A percentile compares a stretch with the other conserved stretches of the same genome.
phyloP scores from a whole-genome alignment of 2,888 invertebrate species.

The Thereva nobilitata region DNA sequence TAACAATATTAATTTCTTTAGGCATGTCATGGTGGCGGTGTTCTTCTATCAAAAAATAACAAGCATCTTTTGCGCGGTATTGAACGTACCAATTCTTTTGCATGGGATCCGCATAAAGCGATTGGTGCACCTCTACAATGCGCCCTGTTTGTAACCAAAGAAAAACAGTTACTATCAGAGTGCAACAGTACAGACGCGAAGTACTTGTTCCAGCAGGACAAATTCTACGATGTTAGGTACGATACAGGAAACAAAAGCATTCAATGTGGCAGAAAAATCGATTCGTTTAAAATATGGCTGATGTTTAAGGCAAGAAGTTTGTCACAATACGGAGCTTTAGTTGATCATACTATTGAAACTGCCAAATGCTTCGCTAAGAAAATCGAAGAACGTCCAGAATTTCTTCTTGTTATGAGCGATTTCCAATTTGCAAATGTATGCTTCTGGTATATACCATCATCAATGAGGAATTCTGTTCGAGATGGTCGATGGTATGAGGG shows the following conservation, averaged over 20 bases:
- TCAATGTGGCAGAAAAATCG: conserved; percentile 91
- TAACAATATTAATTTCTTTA: conserved; percentile 49
- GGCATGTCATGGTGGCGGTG: conserved; percentile 80
- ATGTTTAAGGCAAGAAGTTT: conserved; percentile 86
- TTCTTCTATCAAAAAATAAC: conserved; percentile 70
- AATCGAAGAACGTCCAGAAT: conserved; percentile 62
- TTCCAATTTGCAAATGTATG: conserved; percentile 83
- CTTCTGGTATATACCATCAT: conserved; percentile 81
- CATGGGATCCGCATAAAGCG: conserved; percentile 89
- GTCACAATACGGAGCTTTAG: conserved; percentile 62
- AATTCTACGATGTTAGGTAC: conserved; percentile 78
- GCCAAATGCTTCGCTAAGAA: conserved; percentile 64
- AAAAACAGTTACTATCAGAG: conserved; percentile 63
- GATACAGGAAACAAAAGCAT: conserved; percentile 86
- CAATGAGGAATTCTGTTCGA: conserved; percentile 56
- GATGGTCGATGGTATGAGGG: conserved; percentile 61
- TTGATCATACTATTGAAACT: conserved; percentile 68
- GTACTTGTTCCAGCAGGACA: conserved; percentile 83
- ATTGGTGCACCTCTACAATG: conserved; percentile 80
- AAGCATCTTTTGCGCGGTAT: conserved; percentile 62
- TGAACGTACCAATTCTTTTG: conserved; percentile 70
- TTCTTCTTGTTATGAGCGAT: conserved; percentile 65
- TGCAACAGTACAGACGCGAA: conserved; percentile 74
- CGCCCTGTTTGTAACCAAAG: conserved; percentile 66
- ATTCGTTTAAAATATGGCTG: conserved; percentile 90